Evolutionary conservation across 2,113 vertebrate genomes (phyloP).

Genomic region (Stegastes partitus): DNA sequence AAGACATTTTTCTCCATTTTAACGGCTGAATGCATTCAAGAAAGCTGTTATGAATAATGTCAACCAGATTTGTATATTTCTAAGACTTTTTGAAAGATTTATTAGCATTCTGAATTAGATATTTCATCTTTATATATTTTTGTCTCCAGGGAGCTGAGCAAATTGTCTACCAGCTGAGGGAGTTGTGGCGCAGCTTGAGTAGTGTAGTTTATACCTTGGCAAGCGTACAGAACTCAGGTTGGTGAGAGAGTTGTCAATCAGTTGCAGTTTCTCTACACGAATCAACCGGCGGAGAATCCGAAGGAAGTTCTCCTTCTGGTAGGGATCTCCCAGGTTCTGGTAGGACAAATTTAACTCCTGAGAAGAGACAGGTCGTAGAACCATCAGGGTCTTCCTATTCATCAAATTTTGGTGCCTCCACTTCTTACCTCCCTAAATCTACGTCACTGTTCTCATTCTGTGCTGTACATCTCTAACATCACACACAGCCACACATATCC

Average conservation of each 20-base stretch:
- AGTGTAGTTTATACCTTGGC: slow-evolving; percentile 88
- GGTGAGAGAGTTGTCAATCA: slow-evolving; percentile 92
- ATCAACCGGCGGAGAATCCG: slow-evolving; percentile 92
- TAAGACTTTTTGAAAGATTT: not conserved
- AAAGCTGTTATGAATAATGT: not conserved
- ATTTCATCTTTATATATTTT: not conserved
- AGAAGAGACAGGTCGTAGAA: slow-evolving; percentile 25
- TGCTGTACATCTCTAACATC: not conserved
- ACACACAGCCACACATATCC: too few species aligned
- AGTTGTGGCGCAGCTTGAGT: slow-evolving; percentile 15
- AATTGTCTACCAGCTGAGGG: not conserved
- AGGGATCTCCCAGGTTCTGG: slow-evolving; percentile 92
- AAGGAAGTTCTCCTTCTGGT: slow-evolving; percentile 91
- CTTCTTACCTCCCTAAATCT: not conserved
- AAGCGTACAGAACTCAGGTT: slow-evolving; percentile 92
- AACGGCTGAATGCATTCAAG: slow-evolving; percentile 5
- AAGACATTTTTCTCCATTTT: slow-evolving; percentile 6
- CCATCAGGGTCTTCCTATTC: not conserved
- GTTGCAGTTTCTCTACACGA: slow-evolving; percentile 91
- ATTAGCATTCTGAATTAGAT: not conserved
- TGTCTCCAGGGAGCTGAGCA: too few species aligned
- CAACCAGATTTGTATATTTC: not conserved
- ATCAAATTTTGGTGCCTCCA: not conserved
- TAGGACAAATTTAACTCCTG: slow-evolving; percentile 95
- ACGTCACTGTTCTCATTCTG: not conserved